Evolutionary conservation across 2,888 invertebrate genomes (phyloP).

Genomic region (Athripsodes cinereus): DNA sequence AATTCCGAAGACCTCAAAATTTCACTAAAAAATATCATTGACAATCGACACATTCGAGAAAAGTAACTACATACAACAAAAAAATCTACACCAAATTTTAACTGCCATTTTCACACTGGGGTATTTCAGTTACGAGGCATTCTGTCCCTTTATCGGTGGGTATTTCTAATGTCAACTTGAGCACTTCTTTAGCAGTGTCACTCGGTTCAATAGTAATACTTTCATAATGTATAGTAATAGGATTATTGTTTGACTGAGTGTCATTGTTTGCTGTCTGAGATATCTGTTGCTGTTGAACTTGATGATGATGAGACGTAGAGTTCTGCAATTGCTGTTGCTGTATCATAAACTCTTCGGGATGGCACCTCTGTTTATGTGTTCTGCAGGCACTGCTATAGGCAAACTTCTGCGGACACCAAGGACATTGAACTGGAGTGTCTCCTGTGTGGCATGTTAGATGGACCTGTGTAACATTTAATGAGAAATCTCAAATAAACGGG

Average conservation of each 20-base stretch:
- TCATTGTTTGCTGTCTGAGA: neutral
- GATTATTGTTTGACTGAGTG: neutral
- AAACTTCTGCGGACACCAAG: slow-evolving; percentile 51
- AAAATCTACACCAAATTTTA: neutral
- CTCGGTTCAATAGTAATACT: neutral
- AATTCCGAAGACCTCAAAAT: no score
- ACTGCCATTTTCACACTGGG: neutral
- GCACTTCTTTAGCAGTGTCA: slow-evolving; percentile 5
- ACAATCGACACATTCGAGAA: neutral
- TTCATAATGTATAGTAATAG: neutral
- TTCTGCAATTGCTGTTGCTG: slow-evolving; percentile 1
- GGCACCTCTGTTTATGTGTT: slow-evolving; percentile 50
- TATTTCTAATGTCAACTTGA: slow-evolving; percentile 4
- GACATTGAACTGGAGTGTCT: slow-evolving; percentile 49
- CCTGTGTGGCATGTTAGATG: slow-evolving; percentile 53
- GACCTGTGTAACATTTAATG: slow-evolving; percentile 35
- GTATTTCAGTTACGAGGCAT: neutral
- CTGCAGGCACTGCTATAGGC: slow-evolving; percentile 52
- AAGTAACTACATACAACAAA: no score
- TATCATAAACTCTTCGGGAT: slow-evolving; percentile 36
- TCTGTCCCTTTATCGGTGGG: neutral
- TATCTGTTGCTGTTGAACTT: neutral
- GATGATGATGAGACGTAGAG: no score
- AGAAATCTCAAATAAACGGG: no score
- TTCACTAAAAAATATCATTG: no score